phyloP scores from a whole-genome alignment of 2,113 vertebrate genomes.

The Trochalopteron elliotii region DNA sequence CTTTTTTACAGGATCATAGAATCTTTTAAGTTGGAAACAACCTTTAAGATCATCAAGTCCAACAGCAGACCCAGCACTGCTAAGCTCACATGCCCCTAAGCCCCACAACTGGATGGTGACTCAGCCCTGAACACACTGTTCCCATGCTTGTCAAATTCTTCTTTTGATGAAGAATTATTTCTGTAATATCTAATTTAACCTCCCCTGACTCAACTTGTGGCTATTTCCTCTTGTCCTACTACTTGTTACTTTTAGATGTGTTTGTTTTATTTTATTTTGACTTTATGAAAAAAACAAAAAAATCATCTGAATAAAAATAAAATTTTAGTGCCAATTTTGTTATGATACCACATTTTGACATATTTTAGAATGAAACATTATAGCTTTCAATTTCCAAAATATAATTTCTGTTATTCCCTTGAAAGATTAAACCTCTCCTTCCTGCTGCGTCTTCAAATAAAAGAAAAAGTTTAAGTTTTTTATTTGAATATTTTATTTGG shows the following conservation, averaged over 20 bases:
- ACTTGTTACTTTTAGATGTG: neutral
- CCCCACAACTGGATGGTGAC: neutral
- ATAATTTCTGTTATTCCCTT: slow-evolving; percentile 11
- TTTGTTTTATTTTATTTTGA: neutral
- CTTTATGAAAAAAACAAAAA: neutral
- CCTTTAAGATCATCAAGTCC: neutral
- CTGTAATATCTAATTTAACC: neutral
- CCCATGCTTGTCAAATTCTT: neutral
- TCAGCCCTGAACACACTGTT: neutral
- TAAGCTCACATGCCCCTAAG: neutral
- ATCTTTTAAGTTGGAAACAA: neutral
- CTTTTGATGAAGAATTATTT: neutral
- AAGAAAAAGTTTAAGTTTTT: slow-evolving; percentile 12
- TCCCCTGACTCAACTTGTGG: neutral
- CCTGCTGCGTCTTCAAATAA: neutral
- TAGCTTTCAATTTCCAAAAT: slow-evolving; percentile 36
- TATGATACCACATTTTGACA: neutral
- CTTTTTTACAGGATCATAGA: too few relatives aligned
- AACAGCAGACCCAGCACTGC: neutral
- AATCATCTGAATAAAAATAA: slow-evolving; percentile 4
- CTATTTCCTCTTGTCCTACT: neutral
- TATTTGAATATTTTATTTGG: neutral
- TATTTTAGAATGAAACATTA: slow-evolving; percentile 38
- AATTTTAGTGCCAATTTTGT: slow-evolving; percentile 30
- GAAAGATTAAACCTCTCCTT: slow-evolving; percentile 9